Evolutionary conservation across 2,113 vertebrate species (phyloP).

Genomic region (Forbesichthys agassizii): DNA sequence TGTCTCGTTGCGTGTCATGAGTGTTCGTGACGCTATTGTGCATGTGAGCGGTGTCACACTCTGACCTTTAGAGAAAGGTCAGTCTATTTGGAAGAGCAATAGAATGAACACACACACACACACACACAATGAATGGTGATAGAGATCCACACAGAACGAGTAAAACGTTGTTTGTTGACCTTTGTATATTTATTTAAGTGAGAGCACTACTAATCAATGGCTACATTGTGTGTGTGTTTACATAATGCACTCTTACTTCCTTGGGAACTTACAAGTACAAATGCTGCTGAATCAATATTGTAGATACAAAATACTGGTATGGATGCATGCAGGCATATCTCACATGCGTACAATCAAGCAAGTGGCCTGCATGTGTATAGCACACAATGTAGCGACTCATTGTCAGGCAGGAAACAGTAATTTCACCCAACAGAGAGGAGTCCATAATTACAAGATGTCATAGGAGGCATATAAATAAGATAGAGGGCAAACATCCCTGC

Average conservation of each 20-base stretch:
- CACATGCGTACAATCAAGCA: not conserved
- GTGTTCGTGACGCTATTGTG: slow-evolving; percentile 49
- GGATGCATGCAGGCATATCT: not conserved
- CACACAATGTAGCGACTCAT: too few relatives aligned
- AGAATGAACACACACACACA: slow-evolving; percentile 50
- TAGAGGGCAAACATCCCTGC: too few relatives aligned
- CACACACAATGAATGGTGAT: slow-evolving; percentile 43
- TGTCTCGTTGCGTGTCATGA: slow-evolving; percentile 40
- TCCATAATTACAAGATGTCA: slow-evolving; percentile 21
- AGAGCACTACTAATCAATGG: not conserved
- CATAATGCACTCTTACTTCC: too few relatives aligned
- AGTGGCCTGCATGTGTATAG: not conserved
- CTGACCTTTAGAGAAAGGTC: slow-evolving; percentile 72
- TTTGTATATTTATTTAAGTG: slow-evolving; percentile 38
- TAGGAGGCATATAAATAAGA: too few relatives aligned
- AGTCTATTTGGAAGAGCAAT: slow-evolving; percentile 55
- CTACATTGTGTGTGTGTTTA: too few relatives aligned
- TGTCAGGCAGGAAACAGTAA: not conserved
- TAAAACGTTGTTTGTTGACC: slow-evolving; percentile 56
- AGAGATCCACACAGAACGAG: slow-evolving; percentile 49
- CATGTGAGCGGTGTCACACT: slow-evolving; percentile 67
- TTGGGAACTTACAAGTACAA: not conserved
- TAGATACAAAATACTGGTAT: slow-evolving; percentile 1
- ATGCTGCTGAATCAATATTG: slow-evolving; percentile 1
- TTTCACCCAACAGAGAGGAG: slow-evolving; percentile 4